Base-by-base conservation (phyloP, 2,797 vertebrate genomes). In the Zenarchopterus dispar region DNA sequence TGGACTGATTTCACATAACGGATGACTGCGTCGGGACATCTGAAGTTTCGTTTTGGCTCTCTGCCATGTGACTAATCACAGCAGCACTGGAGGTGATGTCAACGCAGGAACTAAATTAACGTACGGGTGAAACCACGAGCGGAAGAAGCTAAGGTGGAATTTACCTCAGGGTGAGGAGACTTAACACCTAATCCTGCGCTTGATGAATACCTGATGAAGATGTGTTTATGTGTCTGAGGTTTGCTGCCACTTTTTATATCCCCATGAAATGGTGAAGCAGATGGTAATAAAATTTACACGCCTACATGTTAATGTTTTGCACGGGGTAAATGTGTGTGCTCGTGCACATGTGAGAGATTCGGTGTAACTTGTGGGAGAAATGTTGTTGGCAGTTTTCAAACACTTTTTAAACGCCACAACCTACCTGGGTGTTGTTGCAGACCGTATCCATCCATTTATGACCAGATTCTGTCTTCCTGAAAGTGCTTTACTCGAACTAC, bases 211-310 rank as follows among this genome's bases (percentile, higher is more conserved):
- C 78, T 84, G 89, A 89, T 84, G 71, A 86, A 79, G 48, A 61
- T 74, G 87, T 84, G 83, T 92, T 91, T 87, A 84, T 90, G 91
- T 90, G 90, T 73, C 88, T 86, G 82, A 90, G 80, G 44, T 51
- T 22, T 56, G 65, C 75, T 73, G 79, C 68, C 65, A 75, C 70
- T 67, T 84, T 91, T 89, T 86, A 85, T 85, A 78, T 78, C 77
- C 58, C 77, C 43, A 49, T 89, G 89, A 91, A 91, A 84, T 75
- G 64, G 44, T 66, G 63, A 1, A 89, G 87, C 90, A 92, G 90
- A 92, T 91, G 89, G 89, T 75, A 68, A 78, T 86, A 82, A 88
- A 89, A 87, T 70, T 57, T 78, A 70, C 70, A 76, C 36, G 65
- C 21, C 66, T 68, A 65, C 84, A 75, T 74, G 70, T 70, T 78